Conservation (phyloP, 2,797 vertebrate genomes). For the Pseudochaenichthys georgianus region DNA sequence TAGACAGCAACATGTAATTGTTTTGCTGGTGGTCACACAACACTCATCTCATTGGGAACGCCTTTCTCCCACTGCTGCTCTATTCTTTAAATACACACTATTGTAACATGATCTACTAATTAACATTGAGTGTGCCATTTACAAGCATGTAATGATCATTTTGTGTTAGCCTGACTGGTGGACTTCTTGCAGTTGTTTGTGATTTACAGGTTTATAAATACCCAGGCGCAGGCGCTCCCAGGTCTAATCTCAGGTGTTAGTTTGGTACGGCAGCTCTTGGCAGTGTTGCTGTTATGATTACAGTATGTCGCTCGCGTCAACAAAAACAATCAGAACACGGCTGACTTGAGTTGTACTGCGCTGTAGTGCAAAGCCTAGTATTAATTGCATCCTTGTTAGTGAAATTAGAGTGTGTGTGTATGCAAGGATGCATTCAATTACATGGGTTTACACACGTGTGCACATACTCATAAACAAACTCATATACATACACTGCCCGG, state of each 20-base stretch:
- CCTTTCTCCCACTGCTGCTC: not conserved
- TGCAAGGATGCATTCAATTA: slow-evolving; percentile 27
- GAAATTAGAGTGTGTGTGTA: slow-evolving; percentile 7
- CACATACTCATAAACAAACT: slow-evolving; percentile 38
- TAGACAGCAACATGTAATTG: not conserved
- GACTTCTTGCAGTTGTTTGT: slow-evolving; percentile 10
- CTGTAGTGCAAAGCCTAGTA: slow-evolving; percentile 29
- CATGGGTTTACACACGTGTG: slow-evolving; percentile 38
- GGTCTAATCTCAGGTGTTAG: slow-evolving; percentile 42
- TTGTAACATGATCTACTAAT: slow-evolving; percentile 3
- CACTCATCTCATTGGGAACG: not conserved
- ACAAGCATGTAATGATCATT: slow-evolving; percentile 10
- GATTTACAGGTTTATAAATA: slow-evolving; percentile 31
- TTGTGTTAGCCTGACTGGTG: slow-evolving; percentile 4
- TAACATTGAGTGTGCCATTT: not conserved
- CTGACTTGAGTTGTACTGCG: slow-evolving; percentile 15
- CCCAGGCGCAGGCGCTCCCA: slow-evolving; percentile 4
- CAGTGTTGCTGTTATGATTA: slow-evolving; percentile 25
- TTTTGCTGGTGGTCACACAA: slow-evolving; percentile 1
- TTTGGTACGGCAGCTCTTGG: slow-evolving; percentile 33
- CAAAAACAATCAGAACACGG: slow-evolving; percentile 32
- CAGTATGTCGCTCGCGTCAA: slow-evolving; percentile 22
- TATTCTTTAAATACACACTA: not conserved
- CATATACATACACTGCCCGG: slow-evolving; percentile 26
- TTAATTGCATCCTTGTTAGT: slow-evolving; percentile 47